phyloP scores from a whole-genome alignment of 2,113 vertebrate genomes.

The Psilopogon haemacephalus region DNA sequence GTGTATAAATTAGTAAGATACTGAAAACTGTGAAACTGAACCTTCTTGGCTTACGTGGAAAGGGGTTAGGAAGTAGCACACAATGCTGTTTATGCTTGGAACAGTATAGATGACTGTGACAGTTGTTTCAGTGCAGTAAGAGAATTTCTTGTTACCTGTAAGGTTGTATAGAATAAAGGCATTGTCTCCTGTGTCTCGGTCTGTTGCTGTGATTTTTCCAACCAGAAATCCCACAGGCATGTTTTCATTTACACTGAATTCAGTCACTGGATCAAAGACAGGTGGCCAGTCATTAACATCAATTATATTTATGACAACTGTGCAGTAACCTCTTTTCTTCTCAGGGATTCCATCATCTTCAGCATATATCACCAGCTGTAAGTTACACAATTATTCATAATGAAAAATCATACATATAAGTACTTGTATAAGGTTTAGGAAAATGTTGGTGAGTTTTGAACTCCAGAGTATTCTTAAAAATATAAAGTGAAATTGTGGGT shows the following conservation, averaged over 20 bases:
- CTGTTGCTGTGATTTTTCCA: conserved; percentile 59
- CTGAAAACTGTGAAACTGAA: not conserved
- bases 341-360: conserved; percentile 64
- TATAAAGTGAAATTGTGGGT: not conserved
- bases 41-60: not conserved
- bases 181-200: conserved; percentile 66
- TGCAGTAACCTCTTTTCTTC: conserved; percentile 68
- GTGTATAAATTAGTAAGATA: not conserved
- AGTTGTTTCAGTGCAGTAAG: not conserved
- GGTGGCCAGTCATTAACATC: conserved; percentile 68
- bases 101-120: not conserved
- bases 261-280: conserved; percentile 38
- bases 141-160: conserved; percentile 46
- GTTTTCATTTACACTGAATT: conserved; percentile 46
- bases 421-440: not conserved
- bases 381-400: not conserved
- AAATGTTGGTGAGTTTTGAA: not conserved
- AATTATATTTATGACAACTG: conserved; percentile 48
- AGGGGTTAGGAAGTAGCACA: not conserved
- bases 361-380: conserved; percentile 62
- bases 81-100: not conserved
- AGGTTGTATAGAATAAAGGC: conserved; percentile 60
- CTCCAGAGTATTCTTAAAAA: not conserved
- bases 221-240: conserved; percentile 27
- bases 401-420: not conserved